Evolutionary conservation across 2,888 invertebrate genomes (phyloP).

Genomic region (Dinocampus coccinellae): DNA sequence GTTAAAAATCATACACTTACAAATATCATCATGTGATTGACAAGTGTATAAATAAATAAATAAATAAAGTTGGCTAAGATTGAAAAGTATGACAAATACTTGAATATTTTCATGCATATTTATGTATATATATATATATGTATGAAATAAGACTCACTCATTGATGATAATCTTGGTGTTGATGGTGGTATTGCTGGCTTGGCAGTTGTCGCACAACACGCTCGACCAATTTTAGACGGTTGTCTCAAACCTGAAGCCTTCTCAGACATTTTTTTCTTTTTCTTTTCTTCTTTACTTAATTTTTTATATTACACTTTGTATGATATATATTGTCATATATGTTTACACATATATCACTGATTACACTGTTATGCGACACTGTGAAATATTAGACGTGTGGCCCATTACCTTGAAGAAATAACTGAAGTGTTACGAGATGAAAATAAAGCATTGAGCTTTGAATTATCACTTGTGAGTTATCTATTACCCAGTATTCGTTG

Average conservation of each 20-base stretch:
- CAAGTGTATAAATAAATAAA: background rate
- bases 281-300: constrained; percentile 45
- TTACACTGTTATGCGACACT: constrained; percentile 18
- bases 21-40: background rate
- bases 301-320: constrained; percentile 23
- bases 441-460: background rate
- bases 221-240: constrained; percentile 78
- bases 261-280: constrained; percentile 58
- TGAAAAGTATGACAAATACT: background rate
- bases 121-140: background rate
- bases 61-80: background rate
- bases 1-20: background rate
- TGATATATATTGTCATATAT: background rate
- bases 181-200: constrained; percentile 78
- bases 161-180: constrained; percentile 61
- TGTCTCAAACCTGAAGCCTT: constrained; percentile 77
- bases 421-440: constrained; percentile 1
- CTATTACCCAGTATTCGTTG: background rate
- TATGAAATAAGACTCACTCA: constrained; percentile 49
- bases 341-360: constrained; percentile 4
- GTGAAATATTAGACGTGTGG: constrained; percentile 1
- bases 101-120: background rate
- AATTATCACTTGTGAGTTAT: background rate
- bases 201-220: constrained; percentile 75
- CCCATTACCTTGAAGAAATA: background rate